Evolutionary conservation across 2,113 vertebrate species (phyloP).

Genomic region (Falcunculus frontatus): DNA sequence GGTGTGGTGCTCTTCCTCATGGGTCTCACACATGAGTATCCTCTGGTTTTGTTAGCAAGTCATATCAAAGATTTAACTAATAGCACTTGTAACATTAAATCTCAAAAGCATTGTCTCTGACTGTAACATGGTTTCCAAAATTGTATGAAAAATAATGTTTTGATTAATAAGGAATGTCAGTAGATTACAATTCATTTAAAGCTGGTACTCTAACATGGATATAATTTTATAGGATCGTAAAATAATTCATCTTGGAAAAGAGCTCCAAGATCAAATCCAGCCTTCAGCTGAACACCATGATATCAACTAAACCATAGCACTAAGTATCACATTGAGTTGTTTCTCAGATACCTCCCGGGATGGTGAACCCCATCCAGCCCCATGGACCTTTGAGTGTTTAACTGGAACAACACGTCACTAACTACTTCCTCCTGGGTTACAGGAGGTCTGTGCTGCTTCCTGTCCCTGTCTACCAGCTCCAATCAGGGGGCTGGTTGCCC

Average conservation of each 20-base stretch:
- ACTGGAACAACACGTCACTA: background rate
- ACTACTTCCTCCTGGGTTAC: background rate
- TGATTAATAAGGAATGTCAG: background rate
- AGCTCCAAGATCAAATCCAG: background rate
- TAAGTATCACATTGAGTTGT: background rate
- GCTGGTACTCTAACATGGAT: fast-evolving
- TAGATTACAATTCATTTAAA: background rate
- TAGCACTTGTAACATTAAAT: background rate
- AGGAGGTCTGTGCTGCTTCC: background rate
- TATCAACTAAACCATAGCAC: background rate
- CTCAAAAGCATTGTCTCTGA: background rate
- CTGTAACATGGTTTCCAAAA: background rate
- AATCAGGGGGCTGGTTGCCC: background rate
- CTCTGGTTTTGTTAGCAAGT: background rate
- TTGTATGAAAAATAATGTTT: background rate
- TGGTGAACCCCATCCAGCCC: background rate
- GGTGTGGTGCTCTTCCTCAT: too few relatives aligned
- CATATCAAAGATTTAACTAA: background rate
- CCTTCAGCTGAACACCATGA: background rate
- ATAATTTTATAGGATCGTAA: background rate
- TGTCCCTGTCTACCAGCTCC: background rate
- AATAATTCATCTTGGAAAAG: background rate
- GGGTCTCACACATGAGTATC: fast-evolving
- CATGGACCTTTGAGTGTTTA: too few relatives aligned
- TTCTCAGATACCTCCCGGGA: background rate